Conservation (phyloP, 1,140 invertebrate genomes). For the Drepana arcuata region DNA sequence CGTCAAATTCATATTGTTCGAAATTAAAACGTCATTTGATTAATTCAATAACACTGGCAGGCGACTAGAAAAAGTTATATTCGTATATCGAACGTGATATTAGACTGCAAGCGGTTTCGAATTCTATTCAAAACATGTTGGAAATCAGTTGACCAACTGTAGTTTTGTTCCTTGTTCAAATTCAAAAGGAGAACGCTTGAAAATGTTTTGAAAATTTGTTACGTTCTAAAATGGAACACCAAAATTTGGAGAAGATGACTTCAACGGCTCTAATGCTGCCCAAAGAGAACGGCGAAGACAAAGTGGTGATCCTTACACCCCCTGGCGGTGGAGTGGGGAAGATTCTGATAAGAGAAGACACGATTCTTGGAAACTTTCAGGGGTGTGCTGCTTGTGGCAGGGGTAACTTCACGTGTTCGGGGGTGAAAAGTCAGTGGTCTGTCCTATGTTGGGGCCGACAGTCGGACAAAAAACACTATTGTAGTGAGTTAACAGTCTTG, state of each 20-base stretch:
- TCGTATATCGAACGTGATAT: too few relatives aligned
- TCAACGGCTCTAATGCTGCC: background rate
- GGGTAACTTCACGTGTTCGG: slow-evolving; percentile 42
- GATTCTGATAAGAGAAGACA: slow-evolving; percentile 53
- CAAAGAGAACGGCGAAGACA: slow-evolving; percentile 14
- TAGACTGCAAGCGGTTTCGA: too few relatives aligned
- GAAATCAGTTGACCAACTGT: too few relatives aligned
- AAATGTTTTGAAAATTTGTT: too few relatives aligned
- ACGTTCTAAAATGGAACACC: background rate
- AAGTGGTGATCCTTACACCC: slow-evolving; percentile 28
- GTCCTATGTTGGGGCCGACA: slow-evolving; percentile 54
- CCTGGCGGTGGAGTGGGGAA: slow-evolving; percentile 30
- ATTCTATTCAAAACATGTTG: too few relatives aligned
- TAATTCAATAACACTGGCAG: too few relatives aligned
- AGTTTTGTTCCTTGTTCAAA: too few relatives aligned
- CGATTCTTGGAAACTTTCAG: slow-evolving; percentile 32
- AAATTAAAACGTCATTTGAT: too few relatives aligned
- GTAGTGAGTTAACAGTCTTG: slow-evolving; percentile 32
- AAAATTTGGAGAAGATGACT: background rate
- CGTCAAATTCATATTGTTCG: too few relatives aligned
- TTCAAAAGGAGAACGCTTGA: too few relatives aligned
- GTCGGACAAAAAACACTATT: slow-evolving; percentile 54
- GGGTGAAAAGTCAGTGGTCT: slow-evolving; percentile 51
- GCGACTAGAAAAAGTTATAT: too few relatives aligned
- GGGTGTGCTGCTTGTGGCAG: slow-evolving; percentile 47